Conservation (phyloP, 2,888 invertebrate genomes). For the Atherix ibis region DNA sequence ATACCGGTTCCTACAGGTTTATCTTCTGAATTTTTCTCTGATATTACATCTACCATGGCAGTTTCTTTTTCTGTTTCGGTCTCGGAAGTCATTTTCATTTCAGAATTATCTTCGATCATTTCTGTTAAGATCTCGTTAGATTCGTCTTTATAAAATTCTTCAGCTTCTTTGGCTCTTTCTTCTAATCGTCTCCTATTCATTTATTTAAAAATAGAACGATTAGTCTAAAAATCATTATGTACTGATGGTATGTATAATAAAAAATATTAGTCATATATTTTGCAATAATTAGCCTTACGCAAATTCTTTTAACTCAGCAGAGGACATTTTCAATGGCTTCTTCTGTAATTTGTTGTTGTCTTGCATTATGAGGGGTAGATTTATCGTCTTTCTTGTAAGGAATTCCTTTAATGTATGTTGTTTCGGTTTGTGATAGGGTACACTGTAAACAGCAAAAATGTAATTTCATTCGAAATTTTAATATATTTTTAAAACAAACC, state of each 20-base stretch:
- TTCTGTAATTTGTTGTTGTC: constrained; percentile 11
- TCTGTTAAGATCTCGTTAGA: constrained; percentile 2
- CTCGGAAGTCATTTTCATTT: background rate
- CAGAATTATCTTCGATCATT: constrained; percentile 2
- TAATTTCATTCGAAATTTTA: background rate
- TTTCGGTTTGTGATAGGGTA: constrained; percentile 80
- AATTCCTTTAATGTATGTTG: constrained; percentile 67
- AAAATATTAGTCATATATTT: too few species aligned
- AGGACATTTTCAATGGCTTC: constrained; percentile 45
- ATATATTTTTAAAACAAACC: constrained; percentile 12
- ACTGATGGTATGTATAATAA: too few species aligned
- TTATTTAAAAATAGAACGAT: background rate
- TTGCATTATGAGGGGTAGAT: constrained; percentile 9
- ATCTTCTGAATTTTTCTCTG: too few species aligned
- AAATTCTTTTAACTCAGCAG: constrained; percentile 45
- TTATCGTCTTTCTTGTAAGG: constrained; percentile 33
- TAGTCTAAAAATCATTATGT: background rate
- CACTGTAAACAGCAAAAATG: constrained; percentile 23
- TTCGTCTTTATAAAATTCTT: constrained; percentile 61
- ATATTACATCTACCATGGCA: background rate
- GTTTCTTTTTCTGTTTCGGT: background rate
- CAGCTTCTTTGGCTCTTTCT: constrained; percentile 56
- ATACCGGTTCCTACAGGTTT: too few species aligned
- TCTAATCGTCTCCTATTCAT: constrained; percentile 45
- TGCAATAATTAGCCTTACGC: constrained; percentile 34